A percentile compares a stretch with the other conserved stretches of the same genome.
These are phyloP conservation scores for Agapostemon virescens DNA, from an alignment of 2,888 invertebrate species.

Conservation along the genomic window DNA sequence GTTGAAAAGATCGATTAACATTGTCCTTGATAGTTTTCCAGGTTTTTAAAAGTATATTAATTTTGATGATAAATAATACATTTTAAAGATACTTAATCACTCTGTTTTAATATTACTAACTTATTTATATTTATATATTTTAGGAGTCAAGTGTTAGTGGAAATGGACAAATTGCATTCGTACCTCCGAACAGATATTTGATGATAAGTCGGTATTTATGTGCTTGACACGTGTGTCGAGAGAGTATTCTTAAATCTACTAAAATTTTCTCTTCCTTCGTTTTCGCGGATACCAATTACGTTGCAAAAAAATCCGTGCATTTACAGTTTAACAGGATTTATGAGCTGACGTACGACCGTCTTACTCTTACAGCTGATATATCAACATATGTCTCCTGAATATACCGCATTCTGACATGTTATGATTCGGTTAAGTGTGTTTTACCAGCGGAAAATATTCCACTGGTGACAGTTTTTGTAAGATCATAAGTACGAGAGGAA, in stretches of 20 bases:
- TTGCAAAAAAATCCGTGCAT: background rate
- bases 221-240: background rate
- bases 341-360: background rate
- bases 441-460: slow-evolving; percentile 25
- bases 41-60: background rate
- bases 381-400: slow-evolving; percentile 32
- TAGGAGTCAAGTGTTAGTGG: background rate
- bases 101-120: background rate
- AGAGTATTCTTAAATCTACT: slow-evolving; percentile 8
- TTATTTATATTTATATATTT: background rate
- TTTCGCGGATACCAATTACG: background rate
- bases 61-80: background rate
- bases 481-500: background rate
- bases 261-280: slow-evolving; percentile 12
- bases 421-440: slow-evolving; percentile 37
- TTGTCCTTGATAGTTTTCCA: background rate
- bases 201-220: slow-evolving; percentile 19
- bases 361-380: slow-evolving; percentile 52
- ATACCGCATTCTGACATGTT: slow-evolving; percentile 40
- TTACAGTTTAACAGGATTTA: background rate
- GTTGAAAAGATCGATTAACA: slow-evolving; percentile 9
- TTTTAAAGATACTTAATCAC: background rate
- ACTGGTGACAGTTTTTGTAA: background rate
- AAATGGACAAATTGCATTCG: slow-evolving; percentile 12
- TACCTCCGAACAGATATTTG: slow-evolving; percentile 1